Percentiles rank a stretch among this genome's conserved stretches.
phyloP scores from a whole-genome alignment of 2,113 vertebrate genomes.

The Bufo gargarizans region DNA sequence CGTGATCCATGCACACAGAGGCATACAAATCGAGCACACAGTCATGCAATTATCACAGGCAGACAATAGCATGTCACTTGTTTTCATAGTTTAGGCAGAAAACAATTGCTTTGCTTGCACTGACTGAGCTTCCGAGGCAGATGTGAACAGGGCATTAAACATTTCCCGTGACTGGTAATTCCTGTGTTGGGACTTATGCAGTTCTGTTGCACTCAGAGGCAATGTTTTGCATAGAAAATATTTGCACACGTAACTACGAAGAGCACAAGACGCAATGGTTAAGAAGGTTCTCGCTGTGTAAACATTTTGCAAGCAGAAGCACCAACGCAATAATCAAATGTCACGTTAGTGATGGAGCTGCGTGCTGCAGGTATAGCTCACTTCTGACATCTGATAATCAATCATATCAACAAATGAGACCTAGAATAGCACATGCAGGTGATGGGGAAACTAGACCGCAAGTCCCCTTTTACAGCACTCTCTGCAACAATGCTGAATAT shows the following conservation, averaged over 20 bases:
- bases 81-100: no score
- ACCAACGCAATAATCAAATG: not conserved
- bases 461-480: not conserved
- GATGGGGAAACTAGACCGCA: not conserved
- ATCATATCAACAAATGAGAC: not conserved
- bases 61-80: no score
- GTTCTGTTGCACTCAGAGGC: no score
- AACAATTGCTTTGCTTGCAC: no score
- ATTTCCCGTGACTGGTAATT: no score
- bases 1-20: no score
- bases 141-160: no score
- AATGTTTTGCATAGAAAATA: not conserved
- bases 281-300: not conserved
- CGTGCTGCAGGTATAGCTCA: not conserved
- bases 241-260: not conserved
- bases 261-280: no score
- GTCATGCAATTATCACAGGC: no score
- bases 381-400: not conserved
- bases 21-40: no score
- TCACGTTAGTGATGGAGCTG: not conserved
- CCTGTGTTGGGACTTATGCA: no score
- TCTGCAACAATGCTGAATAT: not conserved
- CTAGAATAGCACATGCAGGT: not conserved
- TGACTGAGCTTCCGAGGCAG: no score
- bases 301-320: not conserved